Conservation (phyloP, 2,797 vertebrate species). For the Trachops cirrhosus region DNA sequence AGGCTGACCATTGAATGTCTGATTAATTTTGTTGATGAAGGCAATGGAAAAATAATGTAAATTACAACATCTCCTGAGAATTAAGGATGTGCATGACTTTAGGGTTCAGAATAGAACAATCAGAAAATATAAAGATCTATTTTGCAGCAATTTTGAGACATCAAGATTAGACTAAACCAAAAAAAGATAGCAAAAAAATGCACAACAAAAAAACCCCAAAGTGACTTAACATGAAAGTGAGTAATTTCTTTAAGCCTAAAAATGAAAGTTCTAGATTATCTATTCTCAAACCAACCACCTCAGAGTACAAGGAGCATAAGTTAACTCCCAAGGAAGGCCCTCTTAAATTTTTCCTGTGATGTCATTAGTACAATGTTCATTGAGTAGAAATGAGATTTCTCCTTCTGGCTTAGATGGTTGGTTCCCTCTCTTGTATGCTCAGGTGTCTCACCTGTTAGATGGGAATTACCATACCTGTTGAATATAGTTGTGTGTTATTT, state of each 20-base stretch:
- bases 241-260: not conserved
- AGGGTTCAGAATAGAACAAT: not conserved
- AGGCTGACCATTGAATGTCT: not conserved
- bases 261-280: not conserved
- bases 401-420: not conserved
- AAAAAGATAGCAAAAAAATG: not conserved
- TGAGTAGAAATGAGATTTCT: not conserved
- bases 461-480: not conserved
- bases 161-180: not conserved
- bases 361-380: not conserved
- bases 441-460: not conserved
- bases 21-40: not conserved
- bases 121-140: not conserved
- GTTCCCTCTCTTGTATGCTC: not conserved
- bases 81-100: not conserved
- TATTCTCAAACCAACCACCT: not conserved
- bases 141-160: not conserved
- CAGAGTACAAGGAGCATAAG: not conserved
- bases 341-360: not conserved
- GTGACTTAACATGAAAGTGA: not conserved
- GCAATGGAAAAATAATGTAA: not conserved
- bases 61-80: not conserved
- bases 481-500: not conserved
- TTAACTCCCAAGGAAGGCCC: not conserved
- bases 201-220: not conserved